Percentiles rank a stretch among this genome's conserved stretches.
Conservation (phyloP, 35 echinoderm and acorn worm species). For the Stichopus chloronotus region DNA sequence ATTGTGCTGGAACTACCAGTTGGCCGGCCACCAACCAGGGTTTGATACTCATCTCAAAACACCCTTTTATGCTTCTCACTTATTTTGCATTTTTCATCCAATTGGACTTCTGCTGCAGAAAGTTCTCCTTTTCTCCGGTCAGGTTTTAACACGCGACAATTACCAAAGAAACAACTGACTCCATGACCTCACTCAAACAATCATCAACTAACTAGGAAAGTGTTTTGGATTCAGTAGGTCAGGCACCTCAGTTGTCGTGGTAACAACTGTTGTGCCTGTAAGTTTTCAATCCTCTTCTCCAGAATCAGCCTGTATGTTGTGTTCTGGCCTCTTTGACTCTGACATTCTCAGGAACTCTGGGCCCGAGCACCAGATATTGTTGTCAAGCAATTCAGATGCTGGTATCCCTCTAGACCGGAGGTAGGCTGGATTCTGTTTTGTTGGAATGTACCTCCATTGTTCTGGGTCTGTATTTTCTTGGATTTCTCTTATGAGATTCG, state of each 20-base stretch:
- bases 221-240: neutral
- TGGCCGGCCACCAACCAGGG: neutral
- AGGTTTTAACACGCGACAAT: neutral
- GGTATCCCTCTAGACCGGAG: slow-evolving; percentile 9
- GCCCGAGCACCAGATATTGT: neutral
- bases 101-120: neutral
- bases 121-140: slow-evolving; percentile 1
- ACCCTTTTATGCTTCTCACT: neutral
- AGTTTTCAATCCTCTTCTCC: neutral
- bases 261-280: neutral
- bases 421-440: slow-evolving; percentile 38
- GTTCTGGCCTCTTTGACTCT: slow-evolving; percentile 9
- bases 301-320: neutral
- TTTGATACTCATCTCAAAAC: no score
- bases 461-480: slow-evolving; percentile 32
- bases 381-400: neutral
- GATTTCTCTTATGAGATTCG: slow-evolving; percentile 52
- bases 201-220: slow-evolving; percentile 25
- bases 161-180: neutral
- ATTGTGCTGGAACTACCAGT: neutral
- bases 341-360: slow-evolving; percentile 4
- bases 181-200: neutral
- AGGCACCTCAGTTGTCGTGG: neutral
- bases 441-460: slow-evolving; percentile 52
- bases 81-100: neutral